These are phyloP conservation scores for Amblyornis subalaris DNA, from an alignment of 2,113 vertebrate genomes.

Conservation along the genomic window DNA sequence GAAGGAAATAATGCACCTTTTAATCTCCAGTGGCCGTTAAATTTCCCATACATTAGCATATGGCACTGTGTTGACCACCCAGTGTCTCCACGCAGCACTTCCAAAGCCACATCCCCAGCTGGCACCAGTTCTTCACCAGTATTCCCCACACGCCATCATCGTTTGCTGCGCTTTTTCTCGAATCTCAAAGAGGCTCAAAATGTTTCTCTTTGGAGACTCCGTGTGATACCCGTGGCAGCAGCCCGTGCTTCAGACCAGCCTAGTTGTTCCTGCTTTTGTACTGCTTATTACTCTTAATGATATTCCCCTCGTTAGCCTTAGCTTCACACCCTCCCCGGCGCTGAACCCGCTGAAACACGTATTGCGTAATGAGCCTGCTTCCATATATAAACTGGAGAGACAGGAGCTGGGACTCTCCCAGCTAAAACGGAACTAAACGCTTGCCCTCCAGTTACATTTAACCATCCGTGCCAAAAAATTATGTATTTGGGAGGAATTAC, in stretches of 20 bases:
- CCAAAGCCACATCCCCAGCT: neutral
- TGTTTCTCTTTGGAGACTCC: neutral
- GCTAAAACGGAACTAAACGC: conserved; percentile 18
- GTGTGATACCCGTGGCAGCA: neutral
- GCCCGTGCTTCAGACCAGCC: neutral
- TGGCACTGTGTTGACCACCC: neutral
- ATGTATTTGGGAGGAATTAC: conserved; percentile 13
- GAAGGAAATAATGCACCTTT: neutral
- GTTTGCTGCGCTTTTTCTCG: neutral
- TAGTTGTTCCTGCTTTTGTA: neutral
- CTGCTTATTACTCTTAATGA: neutral
- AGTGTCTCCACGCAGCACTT: neutral
- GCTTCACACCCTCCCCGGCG: conserved; percentile 4
- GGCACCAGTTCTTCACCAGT: neutral
- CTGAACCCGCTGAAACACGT: neutral
- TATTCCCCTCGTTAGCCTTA: neutral
- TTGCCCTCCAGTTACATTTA: conserved; percentile 9
- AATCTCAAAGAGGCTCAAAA: neutral
- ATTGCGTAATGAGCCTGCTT: neutral
- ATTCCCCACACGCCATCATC: rapidly evolving
- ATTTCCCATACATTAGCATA: neutral
- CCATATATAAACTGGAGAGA: neutral
- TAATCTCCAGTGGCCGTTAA: neutral
- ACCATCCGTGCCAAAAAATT: conserved; percentile 15
- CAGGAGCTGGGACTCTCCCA: conserved; percentile 20